Evolutionary conservation across 2,113 vertebrate species (phyloP).

Genomic region (Panthera uncia): DNA sequence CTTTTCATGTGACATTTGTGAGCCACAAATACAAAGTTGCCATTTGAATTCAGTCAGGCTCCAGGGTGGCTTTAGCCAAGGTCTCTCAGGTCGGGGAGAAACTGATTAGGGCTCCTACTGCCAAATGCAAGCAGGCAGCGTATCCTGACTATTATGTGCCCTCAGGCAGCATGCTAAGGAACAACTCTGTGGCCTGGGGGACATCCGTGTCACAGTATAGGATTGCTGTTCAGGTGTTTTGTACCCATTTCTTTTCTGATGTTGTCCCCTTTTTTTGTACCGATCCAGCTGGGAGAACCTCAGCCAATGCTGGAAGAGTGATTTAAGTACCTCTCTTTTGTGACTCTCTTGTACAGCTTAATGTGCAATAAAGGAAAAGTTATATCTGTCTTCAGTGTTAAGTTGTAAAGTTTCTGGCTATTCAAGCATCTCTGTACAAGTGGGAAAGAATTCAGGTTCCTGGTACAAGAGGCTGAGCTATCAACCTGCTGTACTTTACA

Average conservation of each 20-base stretch:
- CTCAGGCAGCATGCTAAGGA: slow-evolving; percentile 86
- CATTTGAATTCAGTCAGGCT: slow-evolving; percentile 75
- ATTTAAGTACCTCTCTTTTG: slow-evolving; percentile 89
- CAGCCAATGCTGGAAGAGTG: slow-evolving; percentile 87
- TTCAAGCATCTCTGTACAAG: slow-evolving; percentile 81
- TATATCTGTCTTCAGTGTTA: slow-evolving; percentile 91
- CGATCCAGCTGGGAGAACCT: slow-evolving; percentile 86
- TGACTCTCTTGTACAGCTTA: slow-evolving; percentile 92
- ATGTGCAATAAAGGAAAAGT: slow-evolving; percentile 92
- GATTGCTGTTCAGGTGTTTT: slow-evolving; percentile 82
- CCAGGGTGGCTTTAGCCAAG: slow-evolving; percentile 63
- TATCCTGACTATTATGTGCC: slow-evolving; percentile 58
- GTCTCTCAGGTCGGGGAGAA: slow-evolving; percentile 72
- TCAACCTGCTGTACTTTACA: slow-evolving; percentile 59
- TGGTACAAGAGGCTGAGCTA: slow-evolving; percentile 77
- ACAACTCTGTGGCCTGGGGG: slow-evolving; percentile 86
- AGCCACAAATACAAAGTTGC: slow-evolving; percentile 76
- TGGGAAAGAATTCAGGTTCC: slow-evolving; percentile 79
- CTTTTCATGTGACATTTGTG: slow-evolving; percentile 83
- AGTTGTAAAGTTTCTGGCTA: slow-evolving; percentile 86
- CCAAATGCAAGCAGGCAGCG: background rate
- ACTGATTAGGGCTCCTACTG: background rate
- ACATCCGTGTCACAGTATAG: slow-evolving; percentile 83
- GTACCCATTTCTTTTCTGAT: slow-evolving; percentile 86
- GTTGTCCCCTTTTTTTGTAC: slow-evolving; percentile 87